Evolutionary conservation across 2,888 invertebrate species (phyloP).

Genomic region (Tetragonisca angustula): DNA sequence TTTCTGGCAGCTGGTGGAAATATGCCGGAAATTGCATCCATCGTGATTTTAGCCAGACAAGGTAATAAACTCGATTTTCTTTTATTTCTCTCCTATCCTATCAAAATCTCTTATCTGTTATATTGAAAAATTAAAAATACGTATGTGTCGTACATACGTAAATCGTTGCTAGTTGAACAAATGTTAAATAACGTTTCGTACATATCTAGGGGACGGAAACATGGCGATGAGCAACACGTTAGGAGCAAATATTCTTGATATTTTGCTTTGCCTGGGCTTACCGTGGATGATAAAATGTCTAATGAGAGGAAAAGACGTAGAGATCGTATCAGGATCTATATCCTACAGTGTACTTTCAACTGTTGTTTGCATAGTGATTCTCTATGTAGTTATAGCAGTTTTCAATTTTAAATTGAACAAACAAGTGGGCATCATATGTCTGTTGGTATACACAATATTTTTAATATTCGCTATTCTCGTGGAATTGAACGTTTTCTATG

Average conservation of each 20-base stretch:
- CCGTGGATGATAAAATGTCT: slow-evolving; percentile 93
- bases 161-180: not conserved
- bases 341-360: slow-evolving; percentile 93
- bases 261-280: slow-evolving; percentile 91
- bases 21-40: slow-evolving; percentile 93
- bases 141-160: not conserved
- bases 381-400: slow-evolving; percentile 89
- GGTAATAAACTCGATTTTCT: slow-evolving; percentile 85
- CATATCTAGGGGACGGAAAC: slow-evolving; percentile 89
- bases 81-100: not conserved
- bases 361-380: slow-evolving; percentile 89
- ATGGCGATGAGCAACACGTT: slow-evolving; percentile 95
- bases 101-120: not conserved
- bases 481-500: slow-evolving; percentile 90
- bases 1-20: slow-evolving; percentile 96
- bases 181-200: not conserved
- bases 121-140: too few species aligned
- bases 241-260: slow-evolving; percentile 94
- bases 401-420: slow-evolving; percentile 90
- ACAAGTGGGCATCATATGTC: slow-evolving; percentile 88
- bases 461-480: slow-evolving; percentile 91
- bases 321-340: slow-evolving; percentile 91
- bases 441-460: slow-evolving; percentile 89
- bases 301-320: slow-evolving; percentile 85
- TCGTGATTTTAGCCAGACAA: slow-evolving; percentile 93